Evolutionary conservation across 2,113 vertebrate species (phyloP).

Genomic region (Nyctibius bracteatus): DNA sequence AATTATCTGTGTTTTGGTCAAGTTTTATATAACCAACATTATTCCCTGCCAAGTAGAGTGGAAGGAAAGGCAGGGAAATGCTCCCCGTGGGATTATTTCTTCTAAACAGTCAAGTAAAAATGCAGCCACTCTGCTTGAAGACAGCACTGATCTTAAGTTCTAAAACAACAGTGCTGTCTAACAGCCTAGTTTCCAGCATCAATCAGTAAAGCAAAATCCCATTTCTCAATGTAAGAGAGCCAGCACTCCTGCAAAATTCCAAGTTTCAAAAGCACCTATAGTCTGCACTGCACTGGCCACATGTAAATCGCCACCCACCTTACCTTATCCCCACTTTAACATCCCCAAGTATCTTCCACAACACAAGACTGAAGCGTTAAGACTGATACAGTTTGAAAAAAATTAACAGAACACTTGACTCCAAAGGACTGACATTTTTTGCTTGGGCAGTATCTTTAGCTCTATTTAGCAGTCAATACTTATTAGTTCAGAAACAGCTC

Average conservation of each 20-base stretch:
- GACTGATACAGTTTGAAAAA: not conserved
- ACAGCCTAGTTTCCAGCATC: not conserved
- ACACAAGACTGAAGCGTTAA: not conserved
- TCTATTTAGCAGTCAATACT: not conserved
- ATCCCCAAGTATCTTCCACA: not conserved
- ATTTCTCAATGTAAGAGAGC: not conserved
- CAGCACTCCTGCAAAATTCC: not conserved
- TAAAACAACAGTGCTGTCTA: not conserved
- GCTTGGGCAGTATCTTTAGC: not conserved
- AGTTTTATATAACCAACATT: constrained; percentile 18
- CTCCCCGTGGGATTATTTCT: constrained; percentile 33
- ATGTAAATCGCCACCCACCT: not conserved
- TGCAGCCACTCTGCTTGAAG: not conserved
- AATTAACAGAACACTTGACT: not conserved
- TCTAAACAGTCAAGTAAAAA: constrained; percentile 12
- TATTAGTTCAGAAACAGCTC: not conserved
- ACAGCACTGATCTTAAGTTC: not conserved
- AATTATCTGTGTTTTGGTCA: constrained; percentile 5
- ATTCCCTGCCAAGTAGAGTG: constrained; percentile 28
- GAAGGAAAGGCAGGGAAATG: constrained; percentile 13
- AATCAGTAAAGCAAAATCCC: not conserved
- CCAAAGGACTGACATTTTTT: not conserved
- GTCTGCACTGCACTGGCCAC: not conserved
- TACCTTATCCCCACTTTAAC: not conserved
- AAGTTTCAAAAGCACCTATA: not conserved